Percentiles rank a stretch among this genome's conserved stretches.
phyloP scores from a whole-genome alignment of 2,888 invertebrate species.

The Linhomoeus sp. region DNA sequence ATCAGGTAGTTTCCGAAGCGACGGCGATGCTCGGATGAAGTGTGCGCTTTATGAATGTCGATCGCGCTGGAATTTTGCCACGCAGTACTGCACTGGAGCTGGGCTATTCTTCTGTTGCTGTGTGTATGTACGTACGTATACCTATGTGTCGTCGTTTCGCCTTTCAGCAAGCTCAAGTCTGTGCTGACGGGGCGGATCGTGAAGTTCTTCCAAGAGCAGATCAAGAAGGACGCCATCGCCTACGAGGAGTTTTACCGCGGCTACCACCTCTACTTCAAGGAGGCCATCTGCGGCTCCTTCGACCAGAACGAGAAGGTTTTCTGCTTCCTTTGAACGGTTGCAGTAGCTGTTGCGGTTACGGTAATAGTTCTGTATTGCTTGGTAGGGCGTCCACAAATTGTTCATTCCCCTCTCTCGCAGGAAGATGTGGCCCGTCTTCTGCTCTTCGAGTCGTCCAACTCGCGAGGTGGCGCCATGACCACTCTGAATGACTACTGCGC shows the following conservation, averaged over 20 bases:
- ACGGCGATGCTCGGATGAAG: no score
- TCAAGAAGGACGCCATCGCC: slow-evolving; percentile 57
- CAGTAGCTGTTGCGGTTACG: no score
- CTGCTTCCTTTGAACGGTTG: no score
- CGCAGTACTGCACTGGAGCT: no score
- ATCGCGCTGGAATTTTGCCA: no score
- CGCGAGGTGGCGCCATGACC: slow-evolving; percentile 42
- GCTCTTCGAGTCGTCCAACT: slow-evolving; percentile 71
- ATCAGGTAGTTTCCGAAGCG: slow-evolving; percentile 40
- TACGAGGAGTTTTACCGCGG: slow-evolving; percentile 72
- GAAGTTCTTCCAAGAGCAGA: slow-evolving; percentile 60
- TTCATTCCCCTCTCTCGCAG: slow-evolving; percentile 37
- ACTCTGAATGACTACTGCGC: slow-evolving; percentile 55
- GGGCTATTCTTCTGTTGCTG: no score
- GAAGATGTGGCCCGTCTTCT: slow-evolving; percentile 73
- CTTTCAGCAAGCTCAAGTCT: slow-evolving; percentile 49
- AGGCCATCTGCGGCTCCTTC: slow-evolving; percentile 69
- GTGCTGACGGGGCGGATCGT: slow-evolving; percentile 63
- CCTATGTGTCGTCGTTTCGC: no score
- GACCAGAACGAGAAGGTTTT: slow-evolving; percentile 57
- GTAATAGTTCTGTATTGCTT: no score
- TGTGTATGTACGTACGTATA: no score
- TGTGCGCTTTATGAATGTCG: no score
- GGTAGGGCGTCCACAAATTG: no score
- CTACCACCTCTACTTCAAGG: slow-evolving; percentile 76